These are phyloP conservation scores for Apomyelois bistriatella DNA, from an alignment of 2,888 invertebrate genomes.

Conservation along the genomic window DNA sequence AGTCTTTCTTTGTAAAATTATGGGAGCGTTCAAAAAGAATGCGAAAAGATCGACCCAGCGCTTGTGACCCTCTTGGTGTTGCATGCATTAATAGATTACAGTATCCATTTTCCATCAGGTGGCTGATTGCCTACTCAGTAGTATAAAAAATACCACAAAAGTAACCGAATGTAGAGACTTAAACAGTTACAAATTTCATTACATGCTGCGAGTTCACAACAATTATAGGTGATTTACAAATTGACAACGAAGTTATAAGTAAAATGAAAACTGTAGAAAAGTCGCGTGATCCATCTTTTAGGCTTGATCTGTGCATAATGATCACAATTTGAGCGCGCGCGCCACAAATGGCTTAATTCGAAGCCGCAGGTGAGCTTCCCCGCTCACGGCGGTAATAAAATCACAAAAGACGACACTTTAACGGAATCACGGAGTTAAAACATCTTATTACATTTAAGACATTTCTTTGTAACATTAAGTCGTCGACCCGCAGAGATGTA, in stretches of 20 bases:
- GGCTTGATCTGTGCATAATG: conserved; percentile 45
- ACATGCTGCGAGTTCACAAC: conserved; percentile 1
- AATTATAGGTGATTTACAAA: conserved; percentile 20
- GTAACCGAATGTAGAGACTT: no score
- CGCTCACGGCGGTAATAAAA: conserved; percentile 20
- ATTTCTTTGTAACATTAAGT: neutral
- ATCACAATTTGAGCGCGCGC: conserved; percentile 35
- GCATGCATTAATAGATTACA: no score
- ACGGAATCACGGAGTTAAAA: conserved; percentile 6
- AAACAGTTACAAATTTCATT: neutral
- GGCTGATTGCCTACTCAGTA: no score
- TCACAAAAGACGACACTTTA: conserved; percentile 16
- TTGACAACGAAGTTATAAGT: conserved; percentile 26
- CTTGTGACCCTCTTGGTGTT: no score
- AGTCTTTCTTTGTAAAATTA: no score
- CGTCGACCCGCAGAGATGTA: neutral
- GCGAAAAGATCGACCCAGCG: no score
- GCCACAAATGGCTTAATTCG: conserved; percentile 30
- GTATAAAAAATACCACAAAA: no score
- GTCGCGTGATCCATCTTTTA: conserved; percentile 36
- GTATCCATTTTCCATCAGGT: no score
- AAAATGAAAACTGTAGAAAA: conserved; percentile 24
- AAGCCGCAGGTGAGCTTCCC: conserved; percentile 29
- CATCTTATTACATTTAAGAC: conserved; percentile 9
- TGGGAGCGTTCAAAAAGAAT: no score